Conservation (phyloP, 2,888 invertebrate genomes). For the Ormia ochracea region DNA sequence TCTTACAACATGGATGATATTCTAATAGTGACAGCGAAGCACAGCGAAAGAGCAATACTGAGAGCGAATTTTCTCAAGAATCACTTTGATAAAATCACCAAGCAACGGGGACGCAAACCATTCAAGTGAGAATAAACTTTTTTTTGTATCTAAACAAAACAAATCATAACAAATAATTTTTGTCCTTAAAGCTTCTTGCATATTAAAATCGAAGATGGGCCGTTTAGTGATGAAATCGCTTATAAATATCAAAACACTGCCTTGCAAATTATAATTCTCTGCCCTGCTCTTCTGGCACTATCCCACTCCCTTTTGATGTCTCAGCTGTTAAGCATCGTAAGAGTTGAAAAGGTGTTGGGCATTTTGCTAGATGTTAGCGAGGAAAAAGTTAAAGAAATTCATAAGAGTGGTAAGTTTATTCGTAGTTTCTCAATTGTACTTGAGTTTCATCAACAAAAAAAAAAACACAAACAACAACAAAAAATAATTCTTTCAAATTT, state of each 20-base stretch:
- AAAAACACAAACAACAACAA: neutral
- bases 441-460: neutral
- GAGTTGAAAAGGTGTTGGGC: constrained; percentile 85
- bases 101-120: constrained; percentile 86
- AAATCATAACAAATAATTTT: neutral
- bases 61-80: constrained; percentile 90
- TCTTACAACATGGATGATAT: constrained; percentile 86
- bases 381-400: constrained; percentile 82
- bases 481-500: too few relatives aligned
- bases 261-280: constrained; percentile 87
- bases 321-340: constrained; percentile 74
- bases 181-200: constrained; percentile 82
- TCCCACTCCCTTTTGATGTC: constrained; percentile 74
- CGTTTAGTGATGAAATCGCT: constrained; percentile 77
- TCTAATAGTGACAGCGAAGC: constrained; percentile 86
- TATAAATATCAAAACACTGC: constrained; percentile 81
- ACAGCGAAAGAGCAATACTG: constrained; percentile 86
- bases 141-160: neutral
- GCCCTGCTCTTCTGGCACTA: constrained; percentile 83
- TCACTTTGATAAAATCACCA: constrained; percentile 90
- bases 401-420: constrained; percentile 81
- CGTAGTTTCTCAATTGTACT: neutral
- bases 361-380: constrained; percentile 89
- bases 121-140: constrained; percentile 82
- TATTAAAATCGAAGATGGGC: constrained; percentile 84